Conservation (phyloP, 2,797 vertebrate species). For the Strix occidentalis region DNA sequence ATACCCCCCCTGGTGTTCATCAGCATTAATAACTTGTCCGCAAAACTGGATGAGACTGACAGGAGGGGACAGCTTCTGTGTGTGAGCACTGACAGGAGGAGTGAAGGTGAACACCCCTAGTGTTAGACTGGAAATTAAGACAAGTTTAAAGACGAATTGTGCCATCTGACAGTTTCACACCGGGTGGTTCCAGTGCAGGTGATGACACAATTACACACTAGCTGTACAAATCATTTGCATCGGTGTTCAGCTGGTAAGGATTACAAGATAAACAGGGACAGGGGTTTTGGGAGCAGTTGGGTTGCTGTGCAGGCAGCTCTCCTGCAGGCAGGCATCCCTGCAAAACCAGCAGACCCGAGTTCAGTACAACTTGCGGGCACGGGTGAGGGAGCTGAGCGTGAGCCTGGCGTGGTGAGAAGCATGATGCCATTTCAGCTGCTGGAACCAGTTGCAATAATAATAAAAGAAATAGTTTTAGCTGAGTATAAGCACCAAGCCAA, state of each 20-base stretch:
- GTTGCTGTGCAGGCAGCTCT: background rate
- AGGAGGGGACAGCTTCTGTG: background rate
- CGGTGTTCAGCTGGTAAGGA: no score
- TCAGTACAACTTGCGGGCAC: no score
- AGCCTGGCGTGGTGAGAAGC: background rate
- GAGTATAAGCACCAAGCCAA: background rate
- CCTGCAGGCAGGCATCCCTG: background rate
- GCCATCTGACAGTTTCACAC: background rate
- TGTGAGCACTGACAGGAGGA: background rate
- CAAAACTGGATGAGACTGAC: background rate
- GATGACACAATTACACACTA: background rate
- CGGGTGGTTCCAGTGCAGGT: background rate
- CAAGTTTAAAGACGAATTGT: background rate
- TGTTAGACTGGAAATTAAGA: background rate
- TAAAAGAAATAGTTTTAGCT: background rate
- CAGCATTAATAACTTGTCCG: background rate
- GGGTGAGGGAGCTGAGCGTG: background rate
- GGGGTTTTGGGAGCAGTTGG: accelerated
- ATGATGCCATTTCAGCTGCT: background rate
- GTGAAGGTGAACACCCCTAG: background rate
- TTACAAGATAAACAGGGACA: background rate
- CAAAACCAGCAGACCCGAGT: background rate
- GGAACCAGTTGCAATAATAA: background rate
- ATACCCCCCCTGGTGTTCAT: background rate
- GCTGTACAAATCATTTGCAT: no score